These are phyloP conservation scores for Molorchus minor DNA, from an alignment of 2,888 invertebrate genomes.

Conservation along the genomic window DNA sequence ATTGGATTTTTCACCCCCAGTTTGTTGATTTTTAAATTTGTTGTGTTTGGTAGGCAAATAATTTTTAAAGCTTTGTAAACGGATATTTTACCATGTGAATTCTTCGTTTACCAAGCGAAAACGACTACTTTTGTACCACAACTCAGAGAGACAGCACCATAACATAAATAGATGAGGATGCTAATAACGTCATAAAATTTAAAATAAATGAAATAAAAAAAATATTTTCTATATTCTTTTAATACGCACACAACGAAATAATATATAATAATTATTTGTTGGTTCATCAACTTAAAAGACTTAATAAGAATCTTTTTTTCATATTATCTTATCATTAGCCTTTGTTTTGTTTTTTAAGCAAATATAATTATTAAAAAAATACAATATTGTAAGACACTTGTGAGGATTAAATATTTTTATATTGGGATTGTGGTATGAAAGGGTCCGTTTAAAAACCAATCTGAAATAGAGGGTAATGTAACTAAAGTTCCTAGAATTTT, in stretches of 20 bases:
- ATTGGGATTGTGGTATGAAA: background rate
- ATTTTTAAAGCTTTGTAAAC: background rate
- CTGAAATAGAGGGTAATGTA: constrained; percentile 6
- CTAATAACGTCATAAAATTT: too few species aligned
- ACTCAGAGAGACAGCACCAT: background rate
- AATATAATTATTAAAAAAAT: too few species aligned
- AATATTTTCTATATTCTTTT: too few species aligned
- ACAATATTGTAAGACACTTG: too few species aligned
- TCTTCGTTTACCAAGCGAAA: background rate
- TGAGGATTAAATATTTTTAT: too few species aligned
- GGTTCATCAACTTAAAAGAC: too few species aligned
- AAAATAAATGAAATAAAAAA: too few species aligned
- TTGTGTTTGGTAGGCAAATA: constrained; percentile 7
- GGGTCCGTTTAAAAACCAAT: background rate
- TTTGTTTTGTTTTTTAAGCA: too few species aligned
- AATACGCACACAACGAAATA: too few species aligned
- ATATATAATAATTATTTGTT: too few species aligned
- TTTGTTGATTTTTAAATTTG: constrained; percentile 15
- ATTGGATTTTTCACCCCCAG: background rate
- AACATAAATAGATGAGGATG: background rate
- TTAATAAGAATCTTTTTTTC: too few species aligned
- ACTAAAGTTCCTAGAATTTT: constrained; percentile 26
- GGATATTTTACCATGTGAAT: background rate
- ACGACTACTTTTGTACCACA: background rate
- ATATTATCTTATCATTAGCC: too few species aligned